Conservation (phyloP, 2,113 vertebrate genomes). For the Pseudopipra pipra region DNA sequence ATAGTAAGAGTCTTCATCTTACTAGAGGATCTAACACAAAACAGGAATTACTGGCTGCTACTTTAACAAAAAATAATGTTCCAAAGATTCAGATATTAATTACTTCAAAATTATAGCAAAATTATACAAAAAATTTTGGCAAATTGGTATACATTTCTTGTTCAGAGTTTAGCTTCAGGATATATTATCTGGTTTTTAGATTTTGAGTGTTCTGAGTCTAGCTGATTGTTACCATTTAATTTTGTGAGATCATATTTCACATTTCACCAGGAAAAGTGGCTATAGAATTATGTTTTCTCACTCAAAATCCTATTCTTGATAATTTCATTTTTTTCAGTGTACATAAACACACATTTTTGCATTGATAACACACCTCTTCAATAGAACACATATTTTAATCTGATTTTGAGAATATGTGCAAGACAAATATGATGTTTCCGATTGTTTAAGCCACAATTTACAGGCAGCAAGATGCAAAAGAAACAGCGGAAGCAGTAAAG, state of each 20-base stretch:
- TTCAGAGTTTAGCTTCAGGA: not conserved
- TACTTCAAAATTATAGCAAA: not conserved
- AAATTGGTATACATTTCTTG: not conserved
- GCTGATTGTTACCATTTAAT: not conserved
- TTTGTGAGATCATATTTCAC: not conserved
- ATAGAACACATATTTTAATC: not conserved
- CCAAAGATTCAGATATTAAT: not conserved
- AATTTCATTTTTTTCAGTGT: not conserved
- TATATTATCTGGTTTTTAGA: not conserved
- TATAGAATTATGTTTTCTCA: not conserved
- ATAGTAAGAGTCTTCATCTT: not conserved
- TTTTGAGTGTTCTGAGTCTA: not conserved
- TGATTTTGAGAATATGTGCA: not conserved
- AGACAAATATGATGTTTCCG: not conserved
- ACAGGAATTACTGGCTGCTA: not conserved
- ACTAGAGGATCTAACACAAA: not conserved
- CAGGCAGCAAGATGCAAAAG: not conserved
- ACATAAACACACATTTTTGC: not conserved
- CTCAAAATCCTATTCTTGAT: not conserved
- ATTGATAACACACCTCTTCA: not conserved
- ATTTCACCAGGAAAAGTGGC: not conserved
- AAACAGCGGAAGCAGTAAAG: not conserved
- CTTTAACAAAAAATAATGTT: not conserved
- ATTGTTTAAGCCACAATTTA: not conserved
- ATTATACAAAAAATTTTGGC: not conserved